Conservation (phyloP, 2,888 invertebrate species). For the Orchesella flavescens region DNA sequence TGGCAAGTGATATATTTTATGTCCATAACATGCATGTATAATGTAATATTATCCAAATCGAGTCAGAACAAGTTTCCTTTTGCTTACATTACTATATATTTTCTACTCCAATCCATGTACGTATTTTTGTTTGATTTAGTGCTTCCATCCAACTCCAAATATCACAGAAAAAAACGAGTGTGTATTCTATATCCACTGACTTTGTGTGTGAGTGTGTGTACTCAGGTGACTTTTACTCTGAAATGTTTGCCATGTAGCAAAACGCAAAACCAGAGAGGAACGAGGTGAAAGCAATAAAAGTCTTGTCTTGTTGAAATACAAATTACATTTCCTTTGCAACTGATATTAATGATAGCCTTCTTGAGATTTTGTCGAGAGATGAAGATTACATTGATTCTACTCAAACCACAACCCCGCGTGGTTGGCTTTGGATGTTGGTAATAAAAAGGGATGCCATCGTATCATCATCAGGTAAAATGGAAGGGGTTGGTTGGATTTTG, state of each 20-base stretch:
- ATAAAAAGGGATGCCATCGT: not conserved
- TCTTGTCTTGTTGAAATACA: slow-evolving; percentile 31
- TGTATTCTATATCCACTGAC: not conserved
- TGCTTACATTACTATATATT: slow-evolving; percentile 5
- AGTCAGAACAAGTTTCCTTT: slow-evolving; percentile 57
- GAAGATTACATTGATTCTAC: too few species aligned
- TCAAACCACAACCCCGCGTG: slow-evolving; percentile 1
- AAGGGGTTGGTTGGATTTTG: not conserved
- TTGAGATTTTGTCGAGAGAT: too few species aligned
- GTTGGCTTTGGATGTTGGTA: slow-evolving; percentile 2
- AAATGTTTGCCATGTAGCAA: slow-evolving; percentile 12
- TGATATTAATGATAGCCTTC: not conserved
- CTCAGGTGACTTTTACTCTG: slow-evolving; percentile 54
- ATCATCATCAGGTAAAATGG: slow-evolving; percentile 12
- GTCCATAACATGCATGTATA: not conserved
- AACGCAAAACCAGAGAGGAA: slow-evolving; percentile 13
- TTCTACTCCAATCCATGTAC: slow-evolving; percentile 5
- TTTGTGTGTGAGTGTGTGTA: slow-evolving; percentile 18
- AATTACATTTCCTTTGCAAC: not conserved
- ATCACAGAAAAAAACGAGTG: not conserved
- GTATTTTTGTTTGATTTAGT: slow-evolving; percentile 42
- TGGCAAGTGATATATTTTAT: slow-evolving; percentile 32
- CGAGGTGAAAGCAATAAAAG: slow-evolving; percentile 64
- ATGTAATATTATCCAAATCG: slow-evolving; percentile 26
- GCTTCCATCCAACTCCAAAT: slow-evolving; percentile 32